These are phyloP conservation scores for Parapristionchus giblindavisi DNA, from an alignment of 2,888 invertebrate species.

Conservation along the genomic window DNA sequence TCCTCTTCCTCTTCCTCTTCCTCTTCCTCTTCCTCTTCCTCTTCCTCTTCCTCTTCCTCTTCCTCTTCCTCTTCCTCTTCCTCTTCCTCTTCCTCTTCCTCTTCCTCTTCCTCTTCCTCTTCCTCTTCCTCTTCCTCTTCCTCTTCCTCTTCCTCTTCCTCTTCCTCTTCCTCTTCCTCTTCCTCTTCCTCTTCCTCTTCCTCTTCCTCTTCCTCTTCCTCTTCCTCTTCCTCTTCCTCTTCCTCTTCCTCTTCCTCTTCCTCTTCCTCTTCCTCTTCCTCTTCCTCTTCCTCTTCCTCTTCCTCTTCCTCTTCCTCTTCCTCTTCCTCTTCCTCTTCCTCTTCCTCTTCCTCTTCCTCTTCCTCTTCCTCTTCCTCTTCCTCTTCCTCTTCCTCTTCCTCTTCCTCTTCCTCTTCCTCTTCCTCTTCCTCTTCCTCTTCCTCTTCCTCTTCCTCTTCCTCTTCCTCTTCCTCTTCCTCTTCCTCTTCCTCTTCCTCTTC, in stretches of 20 bases:
- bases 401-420: not conserved
- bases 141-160: too few species aligned
- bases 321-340: not conserved
- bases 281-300: too few species aligned
- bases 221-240: too few species aligned
- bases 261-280: too few species aligned
- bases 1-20: not conserved
- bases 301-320: too few species aligned
- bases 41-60: not conserved
- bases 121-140: too few species aligned
- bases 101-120: too few species aligned
- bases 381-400: not conserved
- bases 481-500: not conserved
- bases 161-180: too few species aligned
- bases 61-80: not conserved
- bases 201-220: too few species aligned
- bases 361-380: not conserved
- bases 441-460: not conserved
- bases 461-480: not conserved
- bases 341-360: not conserved
- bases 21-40: not conserved
- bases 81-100: too few species aligned
- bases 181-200: too few species aligned
- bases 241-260: too few species aligned
- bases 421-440: not conserved